Conservation (phyloP, 2,113 vertebrate species). For the Andinoacara biseriatus region DNA sequence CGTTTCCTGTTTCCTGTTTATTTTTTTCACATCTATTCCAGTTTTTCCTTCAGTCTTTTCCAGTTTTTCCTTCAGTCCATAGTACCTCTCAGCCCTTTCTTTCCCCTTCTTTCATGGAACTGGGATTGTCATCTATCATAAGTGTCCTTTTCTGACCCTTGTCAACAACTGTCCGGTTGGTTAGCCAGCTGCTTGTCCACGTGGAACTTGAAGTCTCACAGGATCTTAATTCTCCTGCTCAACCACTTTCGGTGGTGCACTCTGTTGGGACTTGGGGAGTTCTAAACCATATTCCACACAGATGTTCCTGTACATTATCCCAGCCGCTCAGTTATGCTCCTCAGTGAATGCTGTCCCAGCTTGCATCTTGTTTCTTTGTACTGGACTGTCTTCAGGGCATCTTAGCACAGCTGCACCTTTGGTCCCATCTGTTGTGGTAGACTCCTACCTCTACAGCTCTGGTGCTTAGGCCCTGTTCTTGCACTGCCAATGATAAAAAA, state of each 20-base stretch:
- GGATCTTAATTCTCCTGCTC: background rate
- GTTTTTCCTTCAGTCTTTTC: background rate
- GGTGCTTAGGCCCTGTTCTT: too few relatives aligned
- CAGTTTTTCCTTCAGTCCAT: background rate
- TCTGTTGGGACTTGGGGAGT: background rate
- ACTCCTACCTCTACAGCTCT: too few relatives aligned
- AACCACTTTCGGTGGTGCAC: background rate
- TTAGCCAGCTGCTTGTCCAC: background rate
- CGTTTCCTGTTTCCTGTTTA: background rate
- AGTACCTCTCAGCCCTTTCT: background rate
- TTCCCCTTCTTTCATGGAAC: background rate
- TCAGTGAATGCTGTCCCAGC: background rate
- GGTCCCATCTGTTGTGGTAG: too few relatives aligned
- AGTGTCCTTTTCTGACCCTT: background rate
- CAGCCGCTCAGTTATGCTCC: background rate
- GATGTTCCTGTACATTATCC: background rate
- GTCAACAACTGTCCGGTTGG: background rate
- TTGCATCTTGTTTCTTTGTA: background rate
- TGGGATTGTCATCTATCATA: background rate
- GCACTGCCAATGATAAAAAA: too few relatives aligned
- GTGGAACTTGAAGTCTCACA: background rate
- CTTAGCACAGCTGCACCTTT: too few relatives aligned
- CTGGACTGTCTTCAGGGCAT: too few relatives aligned
- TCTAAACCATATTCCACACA: background rate
- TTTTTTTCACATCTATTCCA: background rate